Evolutionary conservation across 2,888 invertebrate species (phyloP).

Genomic region (Fragum sueziense): DNA sequence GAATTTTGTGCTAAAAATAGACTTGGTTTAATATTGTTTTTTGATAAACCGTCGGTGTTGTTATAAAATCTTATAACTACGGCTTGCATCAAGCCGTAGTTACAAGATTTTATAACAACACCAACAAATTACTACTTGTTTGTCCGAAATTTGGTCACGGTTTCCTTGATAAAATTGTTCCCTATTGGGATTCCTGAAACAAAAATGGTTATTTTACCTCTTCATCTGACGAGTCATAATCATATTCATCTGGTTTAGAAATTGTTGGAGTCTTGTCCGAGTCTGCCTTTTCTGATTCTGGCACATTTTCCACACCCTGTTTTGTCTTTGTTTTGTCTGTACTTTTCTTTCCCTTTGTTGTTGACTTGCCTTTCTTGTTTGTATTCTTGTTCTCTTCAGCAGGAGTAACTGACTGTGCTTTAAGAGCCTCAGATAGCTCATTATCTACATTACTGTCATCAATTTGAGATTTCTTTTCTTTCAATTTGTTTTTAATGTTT

Average conservation of each 20-base stretch:
- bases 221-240: constrained; percentile 93
- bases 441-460: constrained; percentile 32
- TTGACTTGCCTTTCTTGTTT: neutral
- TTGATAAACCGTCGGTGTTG: too few relatives aligned
- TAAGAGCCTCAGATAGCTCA: constrained; percentile 7
- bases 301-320: neutral
- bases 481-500: constrained; percentile 13
- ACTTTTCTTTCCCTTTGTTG: constrained; percentile 25
- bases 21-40: too few relatives aligned
- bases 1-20: too few relatives aligned
- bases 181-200: too few relatives aligned
- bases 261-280: constrained; percentile 22
- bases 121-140: too few relatives aligned
- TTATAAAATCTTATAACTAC: too few relatives aligned
- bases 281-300: constrained; percentile 31
- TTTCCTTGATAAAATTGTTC: too few relatives aligned
- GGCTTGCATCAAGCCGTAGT: too few relatives aligned
- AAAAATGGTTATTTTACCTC: too few relatives aligned
- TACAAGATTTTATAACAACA: too few relatives aligned
- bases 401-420: constrained; percentile 1
- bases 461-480: constrained; percentile 21
- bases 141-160: too few relatives aligned
- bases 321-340: neutral
- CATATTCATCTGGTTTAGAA: constrained; percentile 45
- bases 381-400: neutral